These are phyloP conservation scores for Tetranychus truncatus DNA, from an alignment of 2,888 invertebrate genomes.

Conservation along the genomic window DNA sequence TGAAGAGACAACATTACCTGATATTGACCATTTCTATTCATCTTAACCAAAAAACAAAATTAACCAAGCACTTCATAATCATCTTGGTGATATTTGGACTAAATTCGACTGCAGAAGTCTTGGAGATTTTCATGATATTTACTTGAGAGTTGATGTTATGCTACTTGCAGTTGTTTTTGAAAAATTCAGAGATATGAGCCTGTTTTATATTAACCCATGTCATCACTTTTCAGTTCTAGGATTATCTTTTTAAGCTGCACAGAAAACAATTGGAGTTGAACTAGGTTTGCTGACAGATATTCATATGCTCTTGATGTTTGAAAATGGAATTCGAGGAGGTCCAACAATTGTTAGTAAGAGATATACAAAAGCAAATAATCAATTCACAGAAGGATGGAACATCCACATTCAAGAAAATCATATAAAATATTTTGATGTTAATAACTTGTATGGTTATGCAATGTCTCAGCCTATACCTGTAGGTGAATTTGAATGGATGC, in stretches of 20 bases:
- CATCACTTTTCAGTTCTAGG: not conserved
- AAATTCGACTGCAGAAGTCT: not conserved
- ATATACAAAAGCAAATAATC: conserved; percentile 14
- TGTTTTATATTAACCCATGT: not conserved
- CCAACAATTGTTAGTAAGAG: not conserved
- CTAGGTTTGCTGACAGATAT: not conserved
- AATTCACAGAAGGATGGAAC: not conserved
- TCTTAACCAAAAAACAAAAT: not conserved
- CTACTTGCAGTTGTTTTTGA: conserved; percentile 6
- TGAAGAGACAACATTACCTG: not conserved
- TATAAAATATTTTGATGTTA: conserved; percentile 2
- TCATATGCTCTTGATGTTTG: conserved; percentile 7
- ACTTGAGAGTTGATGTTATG: not conserved
- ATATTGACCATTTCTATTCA: not conserved
- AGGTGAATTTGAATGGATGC: conserved; percentile 18
- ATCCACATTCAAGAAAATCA: not conserved
- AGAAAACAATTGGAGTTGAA: not conserved
- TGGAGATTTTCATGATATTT: conserved; percentile 4
- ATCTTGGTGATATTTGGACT: not conserved
- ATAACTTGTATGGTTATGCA: conserved; percentile 1
- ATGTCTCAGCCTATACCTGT: conserved; percentile 17
- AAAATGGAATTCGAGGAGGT: conserved; percentile 12
- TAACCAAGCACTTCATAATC: not conserved
- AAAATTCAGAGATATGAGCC: not conserved
- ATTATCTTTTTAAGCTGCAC: not conserved